phyloP scores from a whole-genome alignment of 2,113 vertebrate genomes.

The Tetrax tetrax region DNA sequence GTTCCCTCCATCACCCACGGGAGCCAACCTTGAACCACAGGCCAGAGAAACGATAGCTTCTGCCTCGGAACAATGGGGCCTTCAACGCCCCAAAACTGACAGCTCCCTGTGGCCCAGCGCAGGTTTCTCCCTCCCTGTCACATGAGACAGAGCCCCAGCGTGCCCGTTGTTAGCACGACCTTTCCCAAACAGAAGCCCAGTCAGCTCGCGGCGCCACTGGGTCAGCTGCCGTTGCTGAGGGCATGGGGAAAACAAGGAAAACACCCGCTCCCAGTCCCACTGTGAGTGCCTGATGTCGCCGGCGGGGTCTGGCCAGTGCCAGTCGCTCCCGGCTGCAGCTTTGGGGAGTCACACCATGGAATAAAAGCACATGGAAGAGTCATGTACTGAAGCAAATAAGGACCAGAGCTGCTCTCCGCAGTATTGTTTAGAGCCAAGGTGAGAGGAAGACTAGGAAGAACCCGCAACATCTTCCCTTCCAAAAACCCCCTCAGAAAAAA shows the following conservation, averaged over 20 bases:
- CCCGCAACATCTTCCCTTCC: background rate
- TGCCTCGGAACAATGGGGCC: background rate
- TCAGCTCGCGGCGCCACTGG: background rate
- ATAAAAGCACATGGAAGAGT: background rate
- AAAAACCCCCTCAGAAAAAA: background rate
- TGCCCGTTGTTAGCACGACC: background rate
- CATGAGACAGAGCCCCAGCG: background rate
- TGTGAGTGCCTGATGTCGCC: background rate
- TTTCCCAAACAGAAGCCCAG: conserved; percentile 40
- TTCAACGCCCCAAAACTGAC: background rate
- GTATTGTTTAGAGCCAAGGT: background rate
- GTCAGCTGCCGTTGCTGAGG: background rate
- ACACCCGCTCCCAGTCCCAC: background rate
- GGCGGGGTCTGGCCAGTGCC: background rate
- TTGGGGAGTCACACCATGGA: background rate
- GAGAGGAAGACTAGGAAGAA: background rate
- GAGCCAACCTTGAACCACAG: background rate
- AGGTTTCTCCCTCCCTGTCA: background rate
- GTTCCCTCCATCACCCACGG: background rate
- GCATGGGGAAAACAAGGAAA: background rate
- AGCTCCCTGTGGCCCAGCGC: background rate
- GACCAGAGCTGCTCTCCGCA: background rate
- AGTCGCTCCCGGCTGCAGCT: background rate
- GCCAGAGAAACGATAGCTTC: background rate
- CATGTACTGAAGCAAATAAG: fast-evolving